Base-by-base conservation (phyloP, 2,888 invertebrate species). In the Agrochola litura region DNA sequence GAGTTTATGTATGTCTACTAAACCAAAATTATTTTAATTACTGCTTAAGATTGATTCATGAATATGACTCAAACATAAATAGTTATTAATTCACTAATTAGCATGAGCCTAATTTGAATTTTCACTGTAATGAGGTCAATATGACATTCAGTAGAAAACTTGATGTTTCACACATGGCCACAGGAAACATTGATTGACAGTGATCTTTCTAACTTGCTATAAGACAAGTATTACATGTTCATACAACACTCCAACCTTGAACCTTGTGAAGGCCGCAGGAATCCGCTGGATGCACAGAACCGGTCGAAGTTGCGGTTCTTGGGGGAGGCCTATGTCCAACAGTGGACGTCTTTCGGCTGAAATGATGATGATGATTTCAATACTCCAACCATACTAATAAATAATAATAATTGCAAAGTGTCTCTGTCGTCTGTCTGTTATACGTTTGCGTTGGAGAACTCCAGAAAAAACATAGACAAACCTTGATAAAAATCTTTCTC, bases 161-260 rank as follows among this genome's bases (percentile, higher is more conserved):
- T n/a, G n/a, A n/a, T n/a, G n/a, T n/a, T n/a, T n/a, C n/a, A n/a
- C n/a, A n/a, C n/a, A n/a, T n/a, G 30, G 43, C 16, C 22, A 61
- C 49, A 63, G 73, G 63, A 73, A 75, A 75, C 73, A 73, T 63
- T 54, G 73, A 75, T 63, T 73, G 61, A 19, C 52, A 63, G 72
- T 16, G 12, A 54, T 63, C 0, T 73, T 73, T 73, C 43, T 61
- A 52, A 61, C 22, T 61, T 52, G 22, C 41, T 60, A 41, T 41
- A 22, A 49, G 12, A 41, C 41, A 41, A 30, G 43, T 54, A 61
- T 30, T 75, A 30, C 30, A 52, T 75, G 73, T 73, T 37, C 54
- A 76, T 73, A 6, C 3, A 12, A 37, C 3, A 70, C 19, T 70
- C n/a, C n/a, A n/a, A n/a, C n/a, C n/a, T n/a, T n/a, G n/a, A n/a